Conservation (phyloP, 1,140 invertebrate species). For the Panonychus citri region DNA sequence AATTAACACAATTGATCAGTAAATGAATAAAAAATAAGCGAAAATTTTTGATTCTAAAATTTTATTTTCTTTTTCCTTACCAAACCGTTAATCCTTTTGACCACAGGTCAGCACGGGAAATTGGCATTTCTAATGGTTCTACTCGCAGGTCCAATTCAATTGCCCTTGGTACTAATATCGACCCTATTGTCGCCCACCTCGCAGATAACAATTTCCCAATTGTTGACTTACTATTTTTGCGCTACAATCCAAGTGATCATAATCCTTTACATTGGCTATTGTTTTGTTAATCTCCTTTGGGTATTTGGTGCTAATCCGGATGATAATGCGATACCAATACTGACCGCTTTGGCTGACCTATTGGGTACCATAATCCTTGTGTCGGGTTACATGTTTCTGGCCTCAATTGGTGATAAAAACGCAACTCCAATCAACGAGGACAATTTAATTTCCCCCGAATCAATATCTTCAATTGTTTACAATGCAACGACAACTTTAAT, state of each 20-base stretch:
- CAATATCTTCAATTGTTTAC: background rate
- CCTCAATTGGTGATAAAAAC: background rate
- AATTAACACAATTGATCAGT: too few species aligned
- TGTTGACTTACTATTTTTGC: background rate
- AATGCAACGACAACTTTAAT: background rate
- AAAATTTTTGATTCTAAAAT: too few species aligned
- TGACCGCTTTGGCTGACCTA: conserved; percentile 48
- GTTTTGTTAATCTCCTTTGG: conserved; percentile 29
- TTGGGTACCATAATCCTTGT: background rate
- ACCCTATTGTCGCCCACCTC: background rate
- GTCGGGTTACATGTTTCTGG: background rate
- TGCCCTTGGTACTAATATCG: background rate
- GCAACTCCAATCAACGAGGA: background rate
- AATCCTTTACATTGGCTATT: conserved; percentile 28
- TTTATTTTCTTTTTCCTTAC: too few species aligned
- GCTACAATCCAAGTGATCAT: conserved; percentile 11
- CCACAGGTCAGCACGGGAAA: background rate
- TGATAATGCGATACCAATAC: conserved; percentile 70
- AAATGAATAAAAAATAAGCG: too few species aligned
- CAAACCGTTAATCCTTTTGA: background rate
- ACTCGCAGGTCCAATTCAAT: background rate
- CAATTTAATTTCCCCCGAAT: background rate
- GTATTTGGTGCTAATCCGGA: conserved; percentile 32
- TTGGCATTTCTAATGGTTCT: background rate
- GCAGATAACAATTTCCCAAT: background rate